Percentiles rank a stretch among this genome's conserved stretches.
These are phyloP conservation scores for Cyprinodon variegatus DNA, from an alignment of 2,113 vertebrate genomes.

Conservation along the genomic window DNA sequence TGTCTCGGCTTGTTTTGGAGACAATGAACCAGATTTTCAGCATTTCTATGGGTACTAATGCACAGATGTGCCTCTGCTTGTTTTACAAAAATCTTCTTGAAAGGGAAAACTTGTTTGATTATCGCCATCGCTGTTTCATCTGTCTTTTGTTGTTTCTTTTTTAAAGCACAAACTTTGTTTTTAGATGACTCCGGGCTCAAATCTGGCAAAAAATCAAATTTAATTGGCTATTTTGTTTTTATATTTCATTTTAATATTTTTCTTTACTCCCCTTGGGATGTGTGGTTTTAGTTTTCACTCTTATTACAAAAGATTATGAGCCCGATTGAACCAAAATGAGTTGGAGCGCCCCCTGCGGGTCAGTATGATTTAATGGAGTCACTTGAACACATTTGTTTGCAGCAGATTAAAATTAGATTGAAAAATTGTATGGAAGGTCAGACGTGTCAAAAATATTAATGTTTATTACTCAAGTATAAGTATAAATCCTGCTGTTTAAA, in stretches of 20 bases:
- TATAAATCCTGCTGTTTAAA: too few species aligned
- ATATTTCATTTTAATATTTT: not conserved
- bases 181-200: not conserved
- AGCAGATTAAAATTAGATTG: not conserved
- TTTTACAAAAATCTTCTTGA: constrained; percentile 5
- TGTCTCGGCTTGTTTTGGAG: constrained; percentile 45
- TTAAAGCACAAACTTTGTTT: not conserved
- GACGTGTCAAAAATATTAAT: too few species aligned
- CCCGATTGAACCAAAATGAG: not conserved
- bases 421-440: not conserved
- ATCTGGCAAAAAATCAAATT: not conserved
- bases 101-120: constrained; percentile 32
- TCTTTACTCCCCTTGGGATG: too few species aligned
- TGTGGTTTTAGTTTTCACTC: not conserved
- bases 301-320: too few species aligned
- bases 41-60: constrained; percentile 24
- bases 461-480: too few species aligned
- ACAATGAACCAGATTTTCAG: constrained; percentile 4
- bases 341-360: not conserved
- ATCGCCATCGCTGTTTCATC: not conserved
- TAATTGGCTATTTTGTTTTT: not conserved
- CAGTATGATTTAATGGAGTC: not conserved
- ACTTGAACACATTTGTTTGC: not conserved
- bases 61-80: constrained; percentile 1
- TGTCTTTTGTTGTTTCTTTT: not conserved